A percentile compares a stretch with the other conserved stretches of the same genome.
phyloP scores from a whole-genome alignment of 2,888 invertebrate species.

The Carterocephalus palaemon region DNA sequence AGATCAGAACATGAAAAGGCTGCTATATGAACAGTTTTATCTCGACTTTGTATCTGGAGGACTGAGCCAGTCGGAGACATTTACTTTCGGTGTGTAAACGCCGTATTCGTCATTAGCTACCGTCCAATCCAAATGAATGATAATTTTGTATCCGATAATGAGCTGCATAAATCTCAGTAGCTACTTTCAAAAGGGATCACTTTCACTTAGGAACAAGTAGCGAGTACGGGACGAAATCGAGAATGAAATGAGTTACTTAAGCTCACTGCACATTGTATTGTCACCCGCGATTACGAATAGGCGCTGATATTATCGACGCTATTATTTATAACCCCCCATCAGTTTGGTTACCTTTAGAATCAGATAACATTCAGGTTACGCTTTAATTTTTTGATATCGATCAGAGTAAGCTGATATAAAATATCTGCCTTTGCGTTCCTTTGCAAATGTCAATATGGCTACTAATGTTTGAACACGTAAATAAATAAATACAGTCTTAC shows the following conservation, averaged over 20 bases:
- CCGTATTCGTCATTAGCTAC: constrained; percentile 38
- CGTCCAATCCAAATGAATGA: constrained; percentile 41
- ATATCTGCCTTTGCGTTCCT: constrained; percentile 3
- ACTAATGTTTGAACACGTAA: background rate
- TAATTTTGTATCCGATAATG: constrained; percentile 42
- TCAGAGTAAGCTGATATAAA: constrained; percentile 11
- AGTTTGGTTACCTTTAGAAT: constrained; percentile 14
- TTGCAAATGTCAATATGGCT: constrained; percentile 13
- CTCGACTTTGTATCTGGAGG: no score
- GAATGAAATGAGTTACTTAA: constrained; percentile 40
- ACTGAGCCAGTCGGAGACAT: no score
- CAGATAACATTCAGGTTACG: constrained; percentile 21
- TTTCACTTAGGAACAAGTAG: constrained; percentile 42
- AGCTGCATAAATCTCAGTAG: constrained; percentile 45
- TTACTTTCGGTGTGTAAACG: background rate
- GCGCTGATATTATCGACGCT: constrained; percentile 16
- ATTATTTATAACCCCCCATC: constrained; percentile 24
- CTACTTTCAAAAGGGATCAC: constrained; percentile 48
- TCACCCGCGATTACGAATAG: constrained; percentile 24
- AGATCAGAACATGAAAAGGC: no score
- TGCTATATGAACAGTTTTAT: no score
- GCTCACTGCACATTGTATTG: constrained; percentile 31
- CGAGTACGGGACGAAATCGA: constrained; percentile 43
- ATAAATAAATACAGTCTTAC: no score
- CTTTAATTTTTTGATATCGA: constrained; percentile 20